phyloP scores from a whole-genome alignment of 2,888 invertebrate species.

The Morpho helenor region DNA sequence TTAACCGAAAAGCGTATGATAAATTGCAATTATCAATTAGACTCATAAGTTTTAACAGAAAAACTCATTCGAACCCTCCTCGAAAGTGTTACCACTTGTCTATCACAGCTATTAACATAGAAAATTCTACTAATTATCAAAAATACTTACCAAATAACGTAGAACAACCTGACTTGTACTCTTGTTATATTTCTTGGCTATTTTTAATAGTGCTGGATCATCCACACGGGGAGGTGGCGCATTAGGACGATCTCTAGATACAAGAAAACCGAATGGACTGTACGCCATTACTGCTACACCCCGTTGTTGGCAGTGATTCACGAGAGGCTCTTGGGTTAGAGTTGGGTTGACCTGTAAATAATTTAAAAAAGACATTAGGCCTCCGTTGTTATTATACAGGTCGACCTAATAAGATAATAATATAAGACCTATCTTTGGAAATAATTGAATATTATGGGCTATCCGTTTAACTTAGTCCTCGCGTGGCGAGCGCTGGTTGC shows the following conservation, averaged over 20 bases:
- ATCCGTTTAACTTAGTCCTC: no score
- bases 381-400: no score
- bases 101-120: no score
- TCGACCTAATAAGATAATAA: no score
- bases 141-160: constrained; percentile 80
- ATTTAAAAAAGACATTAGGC: constrained; percentile 37
- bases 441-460: no score
- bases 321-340: constrained; percentile 83
- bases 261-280: constrained; percentile 82
- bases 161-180: constrained; percentile 82
- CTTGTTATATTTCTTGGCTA: constrained; percentile 83
- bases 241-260: constrained; percentile 37
- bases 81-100: no score
- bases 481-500: no score
- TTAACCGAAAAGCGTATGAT: no score
- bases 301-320: constrained; percentile 82
- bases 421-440: no score
- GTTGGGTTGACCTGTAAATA: constrained; percentile 81
- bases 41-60: no score
- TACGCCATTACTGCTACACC: constrained; percentile 85
- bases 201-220: constrained; percentile 73
- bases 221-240: constrained; percentile 53
- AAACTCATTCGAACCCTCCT: no score
- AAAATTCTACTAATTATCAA: neutral
- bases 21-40: no score